phyloP scores from a whole-genome alignment of 2,113 vertebrate genomes.

The Carlito syrichta region DNA sequence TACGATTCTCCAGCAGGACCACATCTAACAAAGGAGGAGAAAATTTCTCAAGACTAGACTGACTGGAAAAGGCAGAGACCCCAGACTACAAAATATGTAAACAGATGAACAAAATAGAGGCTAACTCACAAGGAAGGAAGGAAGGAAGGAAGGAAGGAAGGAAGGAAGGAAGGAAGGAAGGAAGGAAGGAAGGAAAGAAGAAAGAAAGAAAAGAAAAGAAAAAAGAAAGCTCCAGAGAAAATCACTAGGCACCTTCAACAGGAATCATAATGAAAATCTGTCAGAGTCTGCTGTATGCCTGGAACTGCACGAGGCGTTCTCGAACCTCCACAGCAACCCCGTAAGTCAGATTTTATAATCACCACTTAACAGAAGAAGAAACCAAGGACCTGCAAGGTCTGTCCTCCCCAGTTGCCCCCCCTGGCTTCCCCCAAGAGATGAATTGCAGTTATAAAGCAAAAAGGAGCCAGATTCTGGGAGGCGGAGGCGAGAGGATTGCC shows the following conservation, averaged over 20 bases:
- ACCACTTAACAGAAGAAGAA: background rate
- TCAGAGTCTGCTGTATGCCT: background rate
- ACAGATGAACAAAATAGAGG: background rate
- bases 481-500: too few species aligned
- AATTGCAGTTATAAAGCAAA: background rate
- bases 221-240: background rate
- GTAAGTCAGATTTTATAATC: background rate
- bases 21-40: background rate
- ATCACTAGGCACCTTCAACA: background rate
- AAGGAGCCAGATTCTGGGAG: too few species aligned
- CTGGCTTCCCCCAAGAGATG: background rate
- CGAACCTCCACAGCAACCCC: background rate
- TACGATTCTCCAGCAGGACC: background rate
- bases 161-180: too few species aligned
- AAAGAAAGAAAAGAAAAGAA: too few species aligned
- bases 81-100: background rate
- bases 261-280: rapidly evolving
- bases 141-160: too few species aligned
- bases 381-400: background rate
- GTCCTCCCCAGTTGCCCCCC: background rate
- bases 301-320: background rate
- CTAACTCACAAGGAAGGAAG: too few species aligned
- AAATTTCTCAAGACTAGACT: background rate
- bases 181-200: too few species aligned
- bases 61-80: background rate